Evolutionary conservation across 2,113 vertebrate genomes (phyloP).

Genomic region (Marmota monax): DNA sequence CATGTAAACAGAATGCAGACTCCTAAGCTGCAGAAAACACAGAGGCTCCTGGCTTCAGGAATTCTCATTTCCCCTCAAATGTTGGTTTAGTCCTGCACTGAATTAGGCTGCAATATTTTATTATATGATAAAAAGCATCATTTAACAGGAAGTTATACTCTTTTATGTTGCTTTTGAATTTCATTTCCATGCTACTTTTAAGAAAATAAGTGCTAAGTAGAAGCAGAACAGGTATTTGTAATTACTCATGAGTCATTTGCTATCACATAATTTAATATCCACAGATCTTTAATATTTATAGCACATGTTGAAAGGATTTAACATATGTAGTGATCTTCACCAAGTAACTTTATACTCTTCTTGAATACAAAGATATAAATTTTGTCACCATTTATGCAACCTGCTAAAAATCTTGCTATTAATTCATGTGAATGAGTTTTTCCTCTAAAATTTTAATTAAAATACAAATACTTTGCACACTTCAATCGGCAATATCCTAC

Average conservation of each 20-base stretch:
- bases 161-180: conserved; percentile 66
- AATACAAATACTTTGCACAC: conserved; percentile 82
- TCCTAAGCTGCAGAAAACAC: neutral
- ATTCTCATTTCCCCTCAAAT: conserved; percentile 59
- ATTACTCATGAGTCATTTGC: conserved; percentile 84
- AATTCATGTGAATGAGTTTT: conserved; percentile 87
- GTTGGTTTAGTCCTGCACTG: conserved; percentile 35
- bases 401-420: conserved; percentile 85
- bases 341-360: conserved; percentile 84
- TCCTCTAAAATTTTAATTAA: conserved; percentile 87
- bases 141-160: conserved; percentile 66
- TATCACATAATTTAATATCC: conserved; percentile 85
- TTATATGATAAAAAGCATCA: conserved; percentile 63
- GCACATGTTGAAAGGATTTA: conserved; percentile 85
- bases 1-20: neutral
- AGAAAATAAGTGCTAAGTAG: conserved; percentile 74
- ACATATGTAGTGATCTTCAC: conserved; percentile 88
- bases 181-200: conserved; percentile 73
- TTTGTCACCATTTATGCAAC: conserved; percentile 87
- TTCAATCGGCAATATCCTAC: conserved; percentile 80
- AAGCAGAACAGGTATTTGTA: conserved; percentile 85
- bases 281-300: conserved; percentile 89
- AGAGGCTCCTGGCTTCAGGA: neutral
- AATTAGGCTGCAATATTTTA: conserved; percentile 41
- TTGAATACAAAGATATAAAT: conserved; percentile 88